Evolutionary conservation across 2,888 invertebrate genomes (phyloP), one percentile per base, ranked within the genome.

Genomic region (Erannis defoliaria): DNA sequence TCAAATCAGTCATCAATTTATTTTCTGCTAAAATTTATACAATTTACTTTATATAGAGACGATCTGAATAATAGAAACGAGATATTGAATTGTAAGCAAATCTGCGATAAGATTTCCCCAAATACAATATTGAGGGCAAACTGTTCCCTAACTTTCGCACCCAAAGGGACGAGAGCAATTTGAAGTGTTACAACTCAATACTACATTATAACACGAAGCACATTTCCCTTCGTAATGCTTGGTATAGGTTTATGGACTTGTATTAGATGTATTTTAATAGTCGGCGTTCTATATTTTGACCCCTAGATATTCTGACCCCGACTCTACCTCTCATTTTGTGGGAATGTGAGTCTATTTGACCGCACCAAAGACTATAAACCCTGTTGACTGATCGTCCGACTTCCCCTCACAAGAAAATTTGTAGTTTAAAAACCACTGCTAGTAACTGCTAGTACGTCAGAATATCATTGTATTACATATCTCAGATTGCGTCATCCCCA

Each of bases 41-140:
- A 43, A 43, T 23, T 43, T 46, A 16, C 1, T 29, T 46, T 16
- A 1, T 29, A 18, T 18, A 10, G 29, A 12, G n/a, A 31, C 18
- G 16, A 48, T 16, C 10, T 31, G 8, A 23, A 57, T 46, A 35
- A 57, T 31, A 56, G 50, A 50, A 35, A 35, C 26, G 18, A 33
- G 40, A 55, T 60, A 60, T 60, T 60, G 59, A 54, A 53, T 54
- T 35, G 38, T 46, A 19, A 48, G 46, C 40, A 43, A 53, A 40
- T 51, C 51, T 53, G 49, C 14, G 29, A 38, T 38, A 60, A 53
- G 42, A 54, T 55, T 59, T 26, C 38, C 54, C 60, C 23, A 40
- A 48, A 59, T 46, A 59, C 45, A 53, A 53, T 54, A 59, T 48
- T 12, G 42, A 21, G 21, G 19, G 49, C 54, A 43, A 60, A 60